Base-by-base conservation (phyloP, 1,140 invertebrate genomes). In the Drosophila suzukii region DNA sequence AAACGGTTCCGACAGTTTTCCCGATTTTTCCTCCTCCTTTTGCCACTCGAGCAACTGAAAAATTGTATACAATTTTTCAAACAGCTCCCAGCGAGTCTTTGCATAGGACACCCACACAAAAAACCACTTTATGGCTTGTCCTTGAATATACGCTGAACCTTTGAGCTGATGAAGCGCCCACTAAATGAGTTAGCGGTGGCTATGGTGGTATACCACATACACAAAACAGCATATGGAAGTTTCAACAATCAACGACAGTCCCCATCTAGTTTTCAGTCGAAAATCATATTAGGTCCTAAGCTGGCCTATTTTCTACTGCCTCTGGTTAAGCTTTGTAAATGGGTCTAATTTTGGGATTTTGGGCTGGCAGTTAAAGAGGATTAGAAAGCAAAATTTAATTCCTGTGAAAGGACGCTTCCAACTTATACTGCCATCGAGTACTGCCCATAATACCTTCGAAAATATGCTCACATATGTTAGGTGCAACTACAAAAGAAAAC, bases 31-130 rank as follows among this genome's bases (percentile, higher is more conserved):
- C 36, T 15, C 15, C 10, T 0, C 13, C 30, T 39, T 24, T 13
- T 8, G 7, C 8, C 32, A 34, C 32, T 34, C 4, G 15, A 32
- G 20, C 38, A 24, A 46, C n/a, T 70, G 24, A 68, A 70, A 65
- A 70, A 55, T 56, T 38, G 43, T 67, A 20, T 30, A 8, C 32
- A 8, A 55, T 67, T 70, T 70, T 55, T 70, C 39, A 46, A 38
- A 46, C 4, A 46, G 49, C 63, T 44, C 3, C 10, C 13, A 38
- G 61, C 11, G 0, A 46, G 10, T 39, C 34, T 63, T 67, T 67
- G 60, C 63, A 66, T 54, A 38, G 15, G 24, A 32, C n/a, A 12
- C 49, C 20, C 12, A 15, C 34, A 36, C 11, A 17, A 38, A 66
- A 32, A 44, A 27, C 20, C 30, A 53, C 38, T 30, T 32, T 68